phyloP scores from a whole-genome alignment of 2,888 invertebrate species.

The Aquatica leii region DNA sequence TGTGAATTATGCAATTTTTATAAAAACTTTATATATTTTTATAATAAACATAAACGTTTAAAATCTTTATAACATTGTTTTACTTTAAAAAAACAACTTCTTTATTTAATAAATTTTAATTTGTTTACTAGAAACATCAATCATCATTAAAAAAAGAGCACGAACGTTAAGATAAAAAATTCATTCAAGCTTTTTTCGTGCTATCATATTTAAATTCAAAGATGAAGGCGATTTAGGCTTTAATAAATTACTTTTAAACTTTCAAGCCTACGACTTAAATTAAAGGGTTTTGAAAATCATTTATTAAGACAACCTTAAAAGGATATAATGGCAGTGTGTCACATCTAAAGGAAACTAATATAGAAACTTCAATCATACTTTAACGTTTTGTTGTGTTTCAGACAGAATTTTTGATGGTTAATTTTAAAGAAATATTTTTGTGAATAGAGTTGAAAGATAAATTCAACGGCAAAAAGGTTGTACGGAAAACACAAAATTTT shows the following conservation, averaged over 20 bases:
- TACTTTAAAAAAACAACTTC: too few relatives aligned
- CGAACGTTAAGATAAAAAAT: conserved; percentile 11
- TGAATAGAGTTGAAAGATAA: background rate
- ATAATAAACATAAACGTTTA: too few relatives aligned
- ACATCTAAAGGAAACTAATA: conserved; percentile 9
- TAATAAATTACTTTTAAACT: conserved; percentile 14
- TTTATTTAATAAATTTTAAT: background rate
- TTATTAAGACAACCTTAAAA: conserved; percentile 14
- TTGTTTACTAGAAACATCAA: conserved; percentile 4
- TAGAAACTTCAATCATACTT: conserved; percentile 14
- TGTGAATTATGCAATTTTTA: too few relatives aligned
- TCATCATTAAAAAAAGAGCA: conserved; percentile 10
- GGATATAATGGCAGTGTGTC: conserved; percentile 9
- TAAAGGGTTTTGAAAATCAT: conserved; percentile 10
- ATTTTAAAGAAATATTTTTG: background rate
- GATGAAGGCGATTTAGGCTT: conserved; percentile 14
- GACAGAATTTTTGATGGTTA: conserved; percentile 1
- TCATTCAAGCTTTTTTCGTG: conserved; percentile 10
- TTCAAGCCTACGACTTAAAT: conserved; percentile 13
- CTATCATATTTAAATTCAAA: conserved; percentile 14
- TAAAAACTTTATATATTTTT: too few relatives aligned
- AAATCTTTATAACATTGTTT: too few relatives aligned
- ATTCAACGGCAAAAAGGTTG: too few relatives aligned
- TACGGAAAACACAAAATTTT: too few relatives aligned
- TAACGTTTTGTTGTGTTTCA: background rate